Base-by-base conservation (phyloP, 2,113 vertebrate genomes). In the Balaeniceps rex region DNA sequence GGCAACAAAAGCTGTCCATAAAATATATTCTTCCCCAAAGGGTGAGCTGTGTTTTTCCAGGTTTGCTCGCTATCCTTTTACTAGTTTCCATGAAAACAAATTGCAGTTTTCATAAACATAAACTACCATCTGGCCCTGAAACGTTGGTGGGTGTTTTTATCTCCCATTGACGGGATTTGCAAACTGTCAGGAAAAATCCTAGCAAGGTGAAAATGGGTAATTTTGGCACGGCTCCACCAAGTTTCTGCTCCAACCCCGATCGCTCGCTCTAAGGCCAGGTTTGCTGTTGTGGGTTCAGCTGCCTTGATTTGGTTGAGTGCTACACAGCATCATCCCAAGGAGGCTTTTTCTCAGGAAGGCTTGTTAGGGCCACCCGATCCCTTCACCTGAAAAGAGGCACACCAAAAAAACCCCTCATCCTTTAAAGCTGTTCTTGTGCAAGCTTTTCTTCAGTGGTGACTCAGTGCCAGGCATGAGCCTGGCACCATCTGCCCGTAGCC, bases 1-100 rank as follows among this genome's bases (percentile, higher is more conserved):
- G 28, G 55, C 31, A 64, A 19, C 34, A 57, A 74, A 87, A 70
- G 46, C 87, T 61, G 46, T 44, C 74, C 72, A 19, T 91, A 76
- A 95, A 87, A 90, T 25, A n/a, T 7, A 29, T 52, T 82, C 40
- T 75, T 91, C 58, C 76, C 87, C 70, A 70, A 68, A 93, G 91
- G 70, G 51, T 54, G 54, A 93, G 91, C 74, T 2, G 6, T 81
- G 75, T 91, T 97, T 91, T 71, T 81, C 74, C 83, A 79, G 89
- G 83, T 90, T 96, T 83, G 54, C 88, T 72, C 1, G 0, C 66
- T 69, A 72, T 66, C 78, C 66, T 93, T 91, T 95, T 93, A 90
- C 79, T 74, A 86, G 93, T 94, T 95, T 92, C 89, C 93, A 96
- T 96, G 88, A 97, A 96, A 95, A 87, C 91, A 92, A 92, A 95